Evolutionary conservation across 92 coral and sea anemone genomes (phyloP).

Genomic region (Virgularia gustaviana): DNA sequence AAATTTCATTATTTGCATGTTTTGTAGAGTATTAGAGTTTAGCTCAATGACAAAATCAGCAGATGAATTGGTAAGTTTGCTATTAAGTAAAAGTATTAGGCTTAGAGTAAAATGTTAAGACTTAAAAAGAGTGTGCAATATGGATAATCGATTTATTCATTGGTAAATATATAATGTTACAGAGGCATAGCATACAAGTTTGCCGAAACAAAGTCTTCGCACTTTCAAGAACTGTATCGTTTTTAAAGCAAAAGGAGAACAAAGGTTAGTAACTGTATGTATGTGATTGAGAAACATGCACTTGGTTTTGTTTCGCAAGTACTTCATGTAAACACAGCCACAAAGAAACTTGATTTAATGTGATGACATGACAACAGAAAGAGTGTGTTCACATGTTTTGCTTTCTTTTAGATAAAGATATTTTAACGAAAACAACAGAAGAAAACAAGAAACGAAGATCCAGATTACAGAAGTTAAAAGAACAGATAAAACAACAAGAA

Average conservation of each 20-base stretch:
- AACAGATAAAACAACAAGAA: constrained; percentile 12
- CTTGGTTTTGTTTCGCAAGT: too few species aligned
- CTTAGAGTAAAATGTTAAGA: too few species aligned
- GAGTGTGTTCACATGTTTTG: too few species aligned
- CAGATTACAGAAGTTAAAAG: constrained; percentile 37
- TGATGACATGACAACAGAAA: too few species aligned
- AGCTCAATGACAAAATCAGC: background rate
- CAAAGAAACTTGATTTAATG: too few species aligned
- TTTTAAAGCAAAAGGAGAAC: constrained; percentile 1
- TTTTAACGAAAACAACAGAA: constrained; percentile 19
- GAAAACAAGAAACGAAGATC: constrained; percentile 35
- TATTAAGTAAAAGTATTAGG: background rate
- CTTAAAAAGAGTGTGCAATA: too few species aligned
- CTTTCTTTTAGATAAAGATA: constrained; percentile 8
- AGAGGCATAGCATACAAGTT: background rate
- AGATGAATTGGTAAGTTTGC: constrained; percentile 12
- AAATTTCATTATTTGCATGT: too few species aligned
- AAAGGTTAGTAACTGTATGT: constrained; percentile 11
- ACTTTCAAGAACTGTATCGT: constrained; percentile 15
- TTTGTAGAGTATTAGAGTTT: constrained; percentile 27
- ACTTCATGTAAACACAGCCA: too few species aligned
- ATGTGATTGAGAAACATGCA: too few species aligned
- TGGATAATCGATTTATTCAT: too few species aligned
- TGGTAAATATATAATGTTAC: too few species aligned
- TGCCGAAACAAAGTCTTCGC: constrained; percentile 19